A percentile compares a stretch with the other conserved stretches of the same genome.
phyloP scores from a whole-genome alignment of 1,140 invertebrate genomes.

The Hyphantria cunea region DNA sequence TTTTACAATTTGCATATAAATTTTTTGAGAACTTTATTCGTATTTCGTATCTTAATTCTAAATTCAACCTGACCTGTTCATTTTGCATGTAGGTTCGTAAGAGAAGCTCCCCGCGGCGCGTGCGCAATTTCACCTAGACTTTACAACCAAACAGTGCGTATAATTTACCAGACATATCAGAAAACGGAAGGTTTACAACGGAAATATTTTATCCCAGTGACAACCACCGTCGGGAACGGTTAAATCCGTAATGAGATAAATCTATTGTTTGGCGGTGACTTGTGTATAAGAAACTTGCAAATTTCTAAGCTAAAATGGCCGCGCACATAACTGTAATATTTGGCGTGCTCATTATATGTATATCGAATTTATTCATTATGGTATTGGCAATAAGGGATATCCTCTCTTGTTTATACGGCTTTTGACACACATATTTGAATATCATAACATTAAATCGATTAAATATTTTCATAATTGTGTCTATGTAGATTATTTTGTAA shows the following conservation, averaged over 20 bases:
- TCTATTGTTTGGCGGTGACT: conserved; percentile 23
- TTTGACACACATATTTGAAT: no score
- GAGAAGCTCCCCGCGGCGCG: conserved; percentile 48
- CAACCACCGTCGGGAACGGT: conserved; percentile 53
- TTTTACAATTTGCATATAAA: conserved; percentile 6
- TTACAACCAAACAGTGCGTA: conserved; percentile 47
- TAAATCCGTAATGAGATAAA: conserved; percentile 58
- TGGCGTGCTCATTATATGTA: no score
- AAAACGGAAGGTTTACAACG: conserved; percentile 53
- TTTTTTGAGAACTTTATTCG: conserved; percentile 1
- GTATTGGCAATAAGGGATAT: no score
- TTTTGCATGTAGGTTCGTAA: conserved; percentile 16
- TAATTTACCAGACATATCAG: conserved; percentile 52
- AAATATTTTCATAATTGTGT: no score
- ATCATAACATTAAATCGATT: no score
- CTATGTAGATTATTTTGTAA: no score
- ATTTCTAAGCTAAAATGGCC: neutral
- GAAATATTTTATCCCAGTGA: conserved; percentile 54
- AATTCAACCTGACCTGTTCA: conserved; percentile 1
- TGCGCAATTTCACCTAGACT: conserved; percentile 41
- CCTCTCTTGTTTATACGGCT: no score
- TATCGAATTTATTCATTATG: no score
- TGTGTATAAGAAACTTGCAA: conserved; percentile 11
- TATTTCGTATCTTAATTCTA: conserved; percentile 4
- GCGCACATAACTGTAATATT: neutral